Evolutionary conservation across 2,797 vertebrate species (phyloP).

Genomic region (Gymnocypris eckloni): DNA sequence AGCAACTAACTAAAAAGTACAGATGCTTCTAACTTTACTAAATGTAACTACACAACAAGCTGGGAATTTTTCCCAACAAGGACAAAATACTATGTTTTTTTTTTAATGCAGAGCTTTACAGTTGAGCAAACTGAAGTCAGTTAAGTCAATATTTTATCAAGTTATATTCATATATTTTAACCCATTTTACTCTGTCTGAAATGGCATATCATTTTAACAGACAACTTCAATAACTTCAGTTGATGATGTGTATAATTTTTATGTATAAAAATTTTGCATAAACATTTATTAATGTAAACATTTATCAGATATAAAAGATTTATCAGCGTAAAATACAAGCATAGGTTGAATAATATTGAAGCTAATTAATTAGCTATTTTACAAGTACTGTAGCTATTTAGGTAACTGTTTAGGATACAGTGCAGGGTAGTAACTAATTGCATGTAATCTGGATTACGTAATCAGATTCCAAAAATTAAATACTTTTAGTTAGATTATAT

Average conservation of each 20-base stretch:
- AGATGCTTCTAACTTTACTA: neutral
- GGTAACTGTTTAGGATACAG: too few relatives aligned
- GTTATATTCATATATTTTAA: neutral
- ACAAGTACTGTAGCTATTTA: too few relatives aligned
- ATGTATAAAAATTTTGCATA: neutral
- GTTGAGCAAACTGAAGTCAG: too few relatives aligned
- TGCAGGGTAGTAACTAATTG: neutral
- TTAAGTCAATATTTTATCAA: neutral
- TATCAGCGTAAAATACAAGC: neutral
- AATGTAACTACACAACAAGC: neutral
- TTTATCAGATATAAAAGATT: neutral
- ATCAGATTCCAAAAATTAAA: neutral
- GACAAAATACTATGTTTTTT: neutral
- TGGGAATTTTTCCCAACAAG: neutral
- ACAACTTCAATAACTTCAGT: neutral
- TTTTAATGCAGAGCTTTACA: neutral
- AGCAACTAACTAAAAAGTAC: neutral
- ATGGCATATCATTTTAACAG: neutral
- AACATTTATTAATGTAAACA: neutral
- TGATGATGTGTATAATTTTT: neutral
- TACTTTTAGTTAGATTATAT: too few relatives aligned
- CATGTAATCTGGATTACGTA: neutral
- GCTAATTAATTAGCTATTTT: neutral
- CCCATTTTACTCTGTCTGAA: neutral
- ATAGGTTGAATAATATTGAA: neutral